phyloP scores from a whole-genome alignment of 2,113 vertebrate genomes.

The Perca flavescens region DNA sequence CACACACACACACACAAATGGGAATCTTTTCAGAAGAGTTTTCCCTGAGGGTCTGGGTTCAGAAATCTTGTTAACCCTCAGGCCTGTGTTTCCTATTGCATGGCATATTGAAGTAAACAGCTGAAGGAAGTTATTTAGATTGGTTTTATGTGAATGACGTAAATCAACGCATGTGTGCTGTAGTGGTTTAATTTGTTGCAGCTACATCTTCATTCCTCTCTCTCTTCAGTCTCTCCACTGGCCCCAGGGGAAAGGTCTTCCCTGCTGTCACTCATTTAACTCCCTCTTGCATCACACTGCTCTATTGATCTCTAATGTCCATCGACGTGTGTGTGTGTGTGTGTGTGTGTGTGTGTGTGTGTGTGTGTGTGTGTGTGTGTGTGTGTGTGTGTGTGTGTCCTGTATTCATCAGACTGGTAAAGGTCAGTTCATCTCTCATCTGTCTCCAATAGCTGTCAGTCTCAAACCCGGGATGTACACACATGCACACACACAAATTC shows the following conservation, averaged over 20 bases:
- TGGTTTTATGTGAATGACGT: slow-evolving; percentile 33
- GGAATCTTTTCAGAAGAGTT: slow-evolving; percentile 6
- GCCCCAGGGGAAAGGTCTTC: slow-evolving; percentile 41
- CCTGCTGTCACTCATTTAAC: slow-evolving; percentile 61
- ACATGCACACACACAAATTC: neutral
- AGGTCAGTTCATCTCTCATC: slow-evolving; percentile 63
- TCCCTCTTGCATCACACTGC: slow-evolving; percentile 54
- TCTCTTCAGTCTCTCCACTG: slow-evolving; percentile 28
- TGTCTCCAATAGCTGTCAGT: slow-evolving; percentile 30
- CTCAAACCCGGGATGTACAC: slow-evolving; percentile 10
- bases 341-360: slow-evolving; percentile 29
- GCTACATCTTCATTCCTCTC: slow-evolving; percentile 15
- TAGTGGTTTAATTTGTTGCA: slow-evolving; percentile 31
- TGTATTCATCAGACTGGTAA: slow-evolving; percentile 60
- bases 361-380: slow-evolving; percentile 26
- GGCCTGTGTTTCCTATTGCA: slow-evolving; percentile 38
- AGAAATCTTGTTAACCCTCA: slow-evolving; percentile 48
- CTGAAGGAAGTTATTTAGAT: slow-evolving; percentile 37
- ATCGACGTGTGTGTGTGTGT: slow-evolving; percentile 35
- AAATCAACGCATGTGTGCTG: slow-evolving; percentile 6
- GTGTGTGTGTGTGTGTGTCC: slow-evolving; percentile 27
- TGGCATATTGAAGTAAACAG: slow-evolving; percentile 32
- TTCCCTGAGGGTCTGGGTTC: slow-evolving; percentile 22
- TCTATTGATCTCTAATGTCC: slow-evolving; percentile 68
- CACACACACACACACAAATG: slow-evolving; percentile 22